Base-by-base conservation (phyloP, 2,888 invertebrate genomes). In the Micropterix aruncella region DNA sequence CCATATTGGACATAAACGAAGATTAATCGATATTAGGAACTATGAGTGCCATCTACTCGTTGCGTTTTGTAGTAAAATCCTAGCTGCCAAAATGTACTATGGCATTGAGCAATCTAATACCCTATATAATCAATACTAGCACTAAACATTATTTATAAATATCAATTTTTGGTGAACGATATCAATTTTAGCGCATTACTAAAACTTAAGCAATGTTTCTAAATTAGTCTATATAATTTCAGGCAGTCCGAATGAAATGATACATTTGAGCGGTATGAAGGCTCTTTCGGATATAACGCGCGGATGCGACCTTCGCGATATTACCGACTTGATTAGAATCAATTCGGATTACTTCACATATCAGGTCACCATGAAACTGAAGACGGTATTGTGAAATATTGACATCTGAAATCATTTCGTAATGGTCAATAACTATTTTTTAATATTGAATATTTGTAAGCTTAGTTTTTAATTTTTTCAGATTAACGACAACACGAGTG, bases 261-360 rank as follows among this genome's bases (percentile, higher is more conserved):
- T 86, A 0, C 77, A 77, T 55, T 55, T 70, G 38, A 73, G 80
- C 0, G 84, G 83, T 0, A 59, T 74, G 43, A 66, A 65, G 50
- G 71, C 80, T 1, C 62, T 83, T 3, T 57, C 66, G 38, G 68
- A 70, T 44, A 69, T 85, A 18, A 74, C 80, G 5, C 46, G 53
- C 27, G 76, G 81, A 0, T 70, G 79, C 51, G 73, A 70, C 0
- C 74, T 74, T 56, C 49, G 54, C 1, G 60, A 63, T 44, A 71
- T 80, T 2, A 66, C 73, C 0, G 71, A 75, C n/a, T 70, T 88
- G 16, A 71, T 89, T 46, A 72, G 73, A 42, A 56, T 60, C 36
- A 85, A 87, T 57, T 75, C 80, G 0, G 86, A 87, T 59, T 88
- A 85, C 57, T 74, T 86, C 56, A 78, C 82, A 0, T 78, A 77